Evolutionary conservation across 2,797 vertebrate genomes (phyloP), one percentile per base, ranked within the genome.

Genomic region (Hybognathus amarus): DNA sequence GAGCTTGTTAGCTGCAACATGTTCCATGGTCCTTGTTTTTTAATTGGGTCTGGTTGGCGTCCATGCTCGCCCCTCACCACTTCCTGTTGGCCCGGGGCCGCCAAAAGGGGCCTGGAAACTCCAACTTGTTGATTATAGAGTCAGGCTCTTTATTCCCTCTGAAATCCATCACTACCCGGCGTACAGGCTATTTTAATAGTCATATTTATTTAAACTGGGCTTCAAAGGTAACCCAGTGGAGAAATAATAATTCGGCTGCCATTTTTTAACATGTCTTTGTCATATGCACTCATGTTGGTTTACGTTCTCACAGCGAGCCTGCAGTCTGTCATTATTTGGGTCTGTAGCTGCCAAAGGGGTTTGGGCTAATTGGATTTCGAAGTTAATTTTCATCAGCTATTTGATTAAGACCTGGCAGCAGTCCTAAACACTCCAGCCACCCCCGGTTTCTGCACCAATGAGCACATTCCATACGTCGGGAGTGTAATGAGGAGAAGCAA

Each of bases 1-100:
- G 90, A 92, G 91, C 93, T 95, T 59, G 90, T 95, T 95, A 95
- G 92, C 91, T 89, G 78, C 85, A 63, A 90, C 86, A 6, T 88
- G 89, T 88, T 92, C 87, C 66, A 5, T 50, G 82, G 88, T 91
- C 82, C 86, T 45, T 89, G 84, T 81, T 77, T 85, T 89, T 88
- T 88, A 85, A 88, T 88, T 80, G 84, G 33, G 91, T 88, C 89
- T 91, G 89, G 77, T 89, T 20, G 61, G 38, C 42, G 45, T 87
- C 77, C 77, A 66, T 79, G 77, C 82, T 76, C 86, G 82, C 85
- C 89, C 83, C 83, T 85, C 84, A 81, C 89, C 88, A 90, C 91
- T 93, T 94, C 93, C 92, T 93, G 91, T 87, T 81, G 82, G 80
- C 86, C 85, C 11, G 24, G 36, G 74, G 61, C 54, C 54, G 36